These are phyloP conservation scores for Bujurquina vittata DNA, from an alignment of 2,113 vertebrate genomes.

Conservation along the genomic window DNA sequence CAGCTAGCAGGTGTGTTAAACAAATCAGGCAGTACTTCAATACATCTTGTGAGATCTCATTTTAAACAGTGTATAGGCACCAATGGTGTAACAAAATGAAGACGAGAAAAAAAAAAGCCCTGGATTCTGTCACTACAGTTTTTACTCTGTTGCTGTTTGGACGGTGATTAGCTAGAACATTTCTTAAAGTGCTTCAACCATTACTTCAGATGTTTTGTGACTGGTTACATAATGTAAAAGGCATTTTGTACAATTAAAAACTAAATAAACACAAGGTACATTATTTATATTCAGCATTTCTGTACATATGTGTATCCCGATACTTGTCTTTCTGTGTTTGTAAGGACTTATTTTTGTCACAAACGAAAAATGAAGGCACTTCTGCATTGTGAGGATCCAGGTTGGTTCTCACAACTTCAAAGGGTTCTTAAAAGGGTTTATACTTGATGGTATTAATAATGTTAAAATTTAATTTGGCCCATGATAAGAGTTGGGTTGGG, in stretches of 20 bases:
- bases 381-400: neutral
- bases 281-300: conserved; percentile 21
- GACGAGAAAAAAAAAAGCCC: neutral
- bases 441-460: neutral
- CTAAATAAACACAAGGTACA: conserved; percentile 39
- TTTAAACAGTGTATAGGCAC: neutral
- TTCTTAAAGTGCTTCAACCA: conserved; percentile 67
- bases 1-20: neutral
- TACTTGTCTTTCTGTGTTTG: neutral
- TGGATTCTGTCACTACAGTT: neutral
- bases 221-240: conserved; percentile 27
- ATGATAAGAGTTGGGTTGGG: neutral
- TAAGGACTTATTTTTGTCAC: neutral
- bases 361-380: neutral
- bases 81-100: neutral
- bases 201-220: conserved; percentile 37
- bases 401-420: neutral
- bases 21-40: conserved; percentile 5
- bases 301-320: conserved; percentile 15
- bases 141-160: conserved; percentile 19
- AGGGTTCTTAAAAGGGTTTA: neutral
- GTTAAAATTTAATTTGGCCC: neutral
- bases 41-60: neutral
- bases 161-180: neutral
- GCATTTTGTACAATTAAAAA: conserved; percentile 38